Evolutionary conservation across 1,140 invertebrate genomes (phyloP).

Genomic region (Ganaspis sp.): DNA sequence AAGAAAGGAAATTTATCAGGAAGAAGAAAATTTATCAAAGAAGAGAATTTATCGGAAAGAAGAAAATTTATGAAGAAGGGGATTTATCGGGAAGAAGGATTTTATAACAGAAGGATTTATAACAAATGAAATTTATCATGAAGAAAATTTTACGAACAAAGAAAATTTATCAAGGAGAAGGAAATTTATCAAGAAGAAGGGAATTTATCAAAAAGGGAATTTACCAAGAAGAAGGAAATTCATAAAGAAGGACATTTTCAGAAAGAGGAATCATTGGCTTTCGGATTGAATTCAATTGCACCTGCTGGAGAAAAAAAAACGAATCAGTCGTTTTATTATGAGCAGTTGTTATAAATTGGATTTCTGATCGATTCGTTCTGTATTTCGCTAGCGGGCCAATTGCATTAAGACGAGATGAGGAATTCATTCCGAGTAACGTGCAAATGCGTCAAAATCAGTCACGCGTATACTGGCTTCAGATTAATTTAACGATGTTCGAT

Average conservation of each 20-base stretch:
- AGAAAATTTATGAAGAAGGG: not conserved
- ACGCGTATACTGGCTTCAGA: conserved; percentile 15
- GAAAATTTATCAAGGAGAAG: no score
- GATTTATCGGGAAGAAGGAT: no score
- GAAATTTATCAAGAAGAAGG: no score
- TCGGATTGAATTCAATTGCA: not conserved
- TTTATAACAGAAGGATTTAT: no score
- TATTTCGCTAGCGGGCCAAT: not conserved
- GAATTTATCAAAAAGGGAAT: not conserved
- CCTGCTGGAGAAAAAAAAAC: not conserved
- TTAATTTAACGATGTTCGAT: conserved; percentile 43
- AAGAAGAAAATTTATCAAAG: no score
- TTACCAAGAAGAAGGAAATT: not conserved
- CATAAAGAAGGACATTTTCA: no score
- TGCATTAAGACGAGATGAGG: conserved; percentile 4
- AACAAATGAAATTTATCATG: no score
- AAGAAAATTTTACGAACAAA: not conserved
- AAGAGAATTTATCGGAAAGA: no score
- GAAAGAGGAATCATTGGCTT: no score
- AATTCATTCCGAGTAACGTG: conserved; percentile 2
- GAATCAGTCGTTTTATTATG: not conserved
- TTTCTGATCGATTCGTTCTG: conserved; percentile 10
- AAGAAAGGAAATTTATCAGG: no score
- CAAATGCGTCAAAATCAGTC: conserved; percentile 21
- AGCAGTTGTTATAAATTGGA: conserved; percentile 13